Base-by-base conservation (phyloP, 2,113 vertebrate genomes). In the Cynocephalus volans region DNA sequence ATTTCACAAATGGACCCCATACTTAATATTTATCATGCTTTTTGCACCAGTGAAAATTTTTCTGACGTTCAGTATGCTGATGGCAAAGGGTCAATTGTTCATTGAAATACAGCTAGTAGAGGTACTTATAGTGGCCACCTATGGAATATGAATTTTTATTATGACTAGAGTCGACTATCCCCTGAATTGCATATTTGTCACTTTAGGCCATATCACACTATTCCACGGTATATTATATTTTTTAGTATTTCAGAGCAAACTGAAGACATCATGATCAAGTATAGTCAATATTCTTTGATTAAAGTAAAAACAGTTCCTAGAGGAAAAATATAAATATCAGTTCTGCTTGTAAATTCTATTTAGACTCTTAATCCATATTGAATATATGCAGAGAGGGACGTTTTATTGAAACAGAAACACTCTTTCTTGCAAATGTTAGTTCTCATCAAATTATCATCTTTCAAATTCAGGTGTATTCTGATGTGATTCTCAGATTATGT, bases 221-320 rank as follows among this genome's bases (percentile, higher is more conserved):
- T 76, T 31, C 21, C 26, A 70, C 5, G 58, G 36, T 54, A 54
- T 33, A 28, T 50, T 79, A 6, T 50, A 64, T 41, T 79, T 93
- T 83, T 82, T 86, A 94, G 62, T 87, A 85, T 92, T 95, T 93
- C 92, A 93, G 69, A 93, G 72, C 67, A 93, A 45, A 87, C 84
- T 70, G 0, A 26, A 72, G 72, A 76, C 31, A 54, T 94, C 56
- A 50, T 83, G n/a, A 64, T 95, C 58, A 91, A 73, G 13, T 85
- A 62, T 31, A 70, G 36, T 80, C 52, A 89, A 0, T 75, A 21
- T 79, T 80, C 41, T 86, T 96, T 72, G 41, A 58, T 64, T 92
- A 81, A 81, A 85, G 80, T 64, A 95, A 90, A 92, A 92, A 54
- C 36, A 13, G 94, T 95, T 93, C 62, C 72, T 95, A 56, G 75